Evolutionary conservation across 2,888 invertebrate genomes (phyloP), one percentile per base, ranked within the genome.

Genomic region (Sepiola atlantica): DNA sequence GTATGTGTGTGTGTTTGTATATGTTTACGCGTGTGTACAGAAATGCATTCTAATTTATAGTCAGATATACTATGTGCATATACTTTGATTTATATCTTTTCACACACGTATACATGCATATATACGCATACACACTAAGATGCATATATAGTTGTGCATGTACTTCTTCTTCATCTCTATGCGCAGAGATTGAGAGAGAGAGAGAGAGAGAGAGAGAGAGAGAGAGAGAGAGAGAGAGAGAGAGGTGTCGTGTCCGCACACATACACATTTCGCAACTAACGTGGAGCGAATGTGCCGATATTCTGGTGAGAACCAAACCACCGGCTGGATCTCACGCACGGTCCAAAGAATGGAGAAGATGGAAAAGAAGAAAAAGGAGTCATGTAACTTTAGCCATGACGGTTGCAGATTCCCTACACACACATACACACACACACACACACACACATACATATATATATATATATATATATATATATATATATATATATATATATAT

Each of bases 401-500:
- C n/a, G 77, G n/a, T 77, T n/a, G 77, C 77, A 77, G 77, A 77
- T 77, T 77, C 77, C n/a, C n/a, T 77, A 77, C 28, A 77, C 18
- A 77, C 18, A 77, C 12, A 35, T 35, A 91, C 20, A 91, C 35
- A 35, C 20, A 91, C 18, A 91, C 20, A 91, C 18, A 91, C 20
- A 91, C 18, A 91, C 20, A 91, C 18, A 91, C 20, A 91, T 35
- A 91, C 20, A 91, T 28, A 35, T 20, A 91, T 35, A 91, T 20
- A 91, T 91, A 91, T 35, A 91, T 91, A 91, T 32, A 28, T 28
- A 91, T 91, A 91, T 91, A 91, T 91, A 91, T 91, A 91, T 91
- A 91, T 91, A 91, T 91, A 91, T 91, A 91, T 35, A 91, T 91
- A 91, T 91, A 91, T 91, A n/a, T 91, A n/a, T 35, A n/a, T 91